These are phyloP conservation scores for Papilio gigon DNA, from an alignment of 2,888 invertebrate species.

Conservation along the genomic window DNA sequence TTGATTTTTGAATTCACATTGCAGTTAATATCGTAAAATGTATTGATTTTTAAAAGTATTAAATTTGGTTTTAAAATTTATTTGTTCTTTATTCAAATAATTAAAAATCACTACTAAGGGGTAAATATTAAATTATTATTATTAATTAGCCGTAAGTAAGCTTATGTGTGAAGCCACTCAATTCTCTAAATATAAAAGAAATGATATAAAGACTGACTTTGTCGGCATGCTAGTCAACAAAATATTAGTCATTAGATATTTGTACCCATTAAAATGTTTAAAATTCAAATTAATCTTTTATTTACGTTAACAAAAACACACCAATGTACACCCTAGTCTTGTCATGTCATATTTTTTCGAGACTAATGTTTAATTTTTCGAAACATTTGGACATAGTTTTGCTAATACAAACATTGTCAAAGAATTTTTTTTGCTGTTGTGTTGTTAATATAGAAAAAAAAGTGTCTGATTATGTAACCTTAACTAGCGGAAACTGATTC, in stretches of 20 bases:
- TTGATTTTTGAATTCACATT: no score
- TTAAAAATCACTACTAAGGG: neutral
- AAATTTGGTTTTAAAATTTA: neutral
- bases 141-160: neutral
- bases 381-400: neutral
- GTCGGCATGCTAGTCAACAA: constrained; percentile 12
- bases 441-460: neutral
- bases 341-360: no score
- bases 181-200: neutral
- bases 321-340: no score
- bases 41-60: no score
- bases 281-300: neutral
- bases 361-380: no score
- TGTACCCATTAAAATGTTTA: constrained; percentile 10
- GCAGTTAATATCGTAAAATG: no score
- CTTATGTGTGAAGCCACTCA: constrained; percentile 5
- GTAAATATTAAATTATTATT: no score
- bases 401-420: neutral
- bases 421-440: neutral
- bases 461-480: neutral
- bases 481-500: neutral
- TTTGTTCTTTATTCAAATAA: neutral
- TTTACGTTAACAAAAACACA: neutral
- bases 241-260: constrained; percentile 6
- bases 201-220: constrained; percentile 26